A percentile compares a stretch with the other conserved stretches of the same genome.
Conservation (phyloP, 1,140 invertebrate species). For the Neotoxoptera formosana region DNA sequence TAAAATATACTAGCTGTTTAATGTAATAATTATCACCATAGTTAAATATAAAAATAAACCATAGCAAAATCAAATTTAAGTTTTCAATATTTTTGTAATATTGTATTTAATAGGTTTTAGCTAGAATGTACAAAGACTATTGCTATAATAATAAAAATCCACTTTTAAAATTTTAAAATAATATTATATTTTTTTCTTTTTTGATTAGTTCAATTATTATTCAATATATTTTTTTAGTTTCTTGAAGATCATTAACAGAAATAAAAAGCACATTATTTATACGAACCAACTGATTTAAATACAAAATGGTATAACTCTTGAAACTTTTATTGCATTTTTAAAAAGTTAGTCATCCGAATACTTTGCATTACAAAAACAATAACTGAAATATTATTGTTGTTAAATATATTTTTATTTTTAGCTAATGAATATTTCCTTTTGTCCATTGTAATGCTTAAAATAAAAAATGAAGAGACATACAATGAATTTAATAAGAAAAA, state of each 20-base stretch:
- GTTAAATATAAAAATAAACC: not conserved
- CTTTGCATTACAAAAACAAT: constrained; percentile 20
- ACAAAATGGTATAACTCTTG: not conserved
- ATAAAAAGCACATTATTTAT: constrained; percentile 34
- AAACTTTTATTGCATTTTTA: constrained; percentile 38
- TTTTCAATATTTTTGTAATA: not conserved
- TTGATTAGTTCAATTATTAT: not conserved
- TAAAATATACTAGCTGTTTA: not conserved
- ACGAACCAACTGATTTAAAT: not conserved
- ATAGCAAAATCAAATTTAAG: not conserved
- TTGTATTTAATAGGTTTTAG: not conserved
- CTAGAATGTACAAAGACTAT: not conserved
- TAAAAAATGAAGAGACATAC: not conserved
- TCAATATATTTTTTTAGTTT: not conserved
- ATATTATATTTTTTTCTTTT: not conserved
- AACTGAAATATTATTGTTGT: constrained; percentile 22
- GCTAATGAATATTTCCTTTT: not conserved
- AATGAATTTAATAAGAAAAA: not conserved
- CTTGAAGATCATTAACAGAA: not conserved
- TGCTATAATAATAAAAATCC: no score
- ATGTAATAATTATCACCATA: not conserved
- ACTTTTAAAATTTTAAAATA: not conserved
- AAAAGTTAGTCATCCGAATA: constrained; percentile 1
- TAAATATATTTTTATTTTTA: constrained; percentile 15
- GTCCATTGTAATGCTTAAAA: not conserved